These are phyloP conservation scores for Saccostrea echinata DNA, from an alignment of 1,140 invertebrate genomes.

Conservation along the genomic window DNA sequence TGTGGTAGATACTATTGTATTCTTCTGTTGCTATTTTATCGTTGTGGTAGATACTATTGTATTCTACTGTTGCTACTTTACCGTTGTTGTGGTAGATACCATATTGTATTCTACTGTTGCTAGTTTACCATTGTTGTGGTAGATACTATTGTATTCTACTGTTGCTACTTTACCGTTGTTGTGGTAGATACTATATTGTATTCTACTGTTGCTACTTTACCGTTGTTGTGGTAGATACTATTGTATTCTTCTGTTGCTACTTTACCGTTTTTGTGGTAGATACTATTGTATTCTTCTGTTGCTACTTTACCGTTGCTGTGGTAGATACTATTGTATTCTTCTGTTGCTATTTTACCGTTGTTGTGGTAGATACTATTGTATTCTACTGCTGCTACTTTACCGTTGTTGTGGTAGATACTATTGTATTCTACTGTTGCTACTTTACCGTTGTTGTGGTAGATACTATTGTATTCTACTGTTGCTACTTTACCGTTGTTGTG, in stretches of 20 bases:
- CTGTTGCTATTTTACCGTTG: not conserved
- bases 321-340: not conserved
- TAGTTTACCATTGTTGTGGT: constrained; percentile 12
- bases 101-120: not conserved
- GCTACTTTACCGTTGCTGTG: not conserved
- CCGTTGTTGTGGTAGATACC: not conserved
- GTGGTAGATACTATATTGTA: not conserved
- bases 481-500: constrained; percentile 35
- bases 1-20: not conserved
- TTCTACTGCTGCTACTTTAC: constrained; percentile 57
- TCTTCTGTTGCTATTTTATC: not conserved
- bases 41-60: not conserved
- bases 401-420: constrained; percentile 35
- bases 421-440: not conserved
- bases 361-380: too few relatives aligned
- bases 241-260: not conserved
- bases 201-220: too few relatives aligned
- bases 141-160: not conserved
- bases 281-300: not conserved
- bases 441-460: constrained; percentile 8
- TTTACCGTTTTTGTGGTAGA: not conserved
- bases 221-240: not conserved
- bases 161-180: not conserved
- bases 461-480: not conserved
- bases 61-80: not conserved